Evolutionary conservation across 2,113 vertebrate genomes (phyloP).

Genomic region (Lucifuga dentata): DNA sequence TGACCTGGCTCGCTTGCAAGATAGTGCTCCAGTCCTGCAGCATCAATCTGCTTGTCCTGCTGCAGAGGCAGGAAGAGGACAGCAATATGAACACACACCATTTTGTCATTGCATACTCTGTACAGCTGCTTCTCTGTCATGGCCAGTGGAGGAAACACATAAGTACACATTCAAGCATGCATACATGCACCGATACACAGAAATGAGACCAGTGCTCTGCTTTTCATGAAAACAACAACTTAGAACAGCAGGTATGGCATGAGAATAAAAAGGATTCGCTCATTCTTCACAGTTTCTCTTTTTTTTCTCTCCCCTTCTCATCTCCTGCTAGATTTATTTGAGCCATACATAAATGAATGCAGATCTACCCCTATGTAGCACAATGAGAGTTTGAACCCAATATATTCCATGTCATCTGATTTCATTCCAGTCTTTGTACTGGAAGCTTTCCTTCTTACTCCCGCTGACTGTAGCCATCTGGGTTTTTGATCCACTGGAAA

Average conservation of each 20-base stretch:
- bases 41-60: slow-evolving; percentile 66
- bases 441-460: slow-evolving; percentile 42
- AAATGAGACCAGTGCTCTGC: slow-evolving; percentile 17
- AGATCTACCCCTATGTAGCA: slow-evolving; percentile 23
- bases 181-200: slow-evolving; percentile 20
- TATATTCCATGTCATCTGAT: slow-evolving; percentile 52
- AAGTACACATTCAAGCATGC: slow-evolving; percentile 6
- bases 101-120: slow-evolving; percentile 37
- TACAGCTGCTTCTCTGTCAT: slow-evolving; percentile 44
- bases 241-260: slow-evolving; percentile 21
- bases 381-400: slow-evolving; percentile 53
- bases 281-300: not conserved
- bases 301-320: slow-evolving; percentile 3
- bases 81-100: slow-evolving; percentile 25
- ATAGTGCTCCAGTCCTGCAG: slow-evolving; percentile 28
- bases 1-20: slow-evolving; percentile 57
- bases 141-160: slow-evolving; percentile 43
- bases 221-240: slow-evolving; percentile 25
- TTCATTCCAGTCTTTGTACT: slow-evolving; percentile 50
- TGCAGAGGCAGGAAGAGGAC: slow-evolving; percentile 46
- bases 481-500: slow-evolving; percentile 66
- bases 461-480: slow-evolving; percentile 67
- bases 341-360: slow-evolving; percentile 32
- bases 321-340: slow-evolving; percentile 16
- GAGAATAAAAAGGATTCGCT: not conserved